Conservation (phyloP, 1,140 invertebrate species). For the Calosoma granatense region DNA sequence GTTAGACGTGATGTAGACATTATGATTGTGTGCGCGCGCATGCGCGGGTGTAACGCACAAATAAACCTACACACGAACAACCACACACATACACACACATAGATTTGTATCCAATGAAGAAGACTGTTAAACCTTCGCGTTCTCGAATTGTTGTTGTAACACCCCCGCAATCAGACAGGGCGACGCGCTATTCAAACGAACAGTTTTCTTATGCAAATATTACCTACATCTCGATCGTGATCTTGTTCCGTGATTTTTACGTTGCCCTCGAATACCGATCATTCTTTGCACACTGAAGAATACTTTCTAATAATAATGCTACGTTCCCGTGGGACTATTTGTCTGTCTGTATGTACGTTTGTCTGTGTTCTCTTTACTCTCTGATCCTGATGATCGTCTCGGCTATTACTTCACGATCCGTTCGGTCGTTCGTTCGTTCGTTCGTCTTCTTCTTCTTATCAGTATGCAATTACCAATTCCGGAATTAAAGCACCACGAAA, state of each 20-base stretch:
- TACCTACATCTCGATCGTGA: not conserved
- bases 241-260: not conserved
- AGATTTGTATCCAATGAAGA: not conserved
- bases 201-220: not conserved
- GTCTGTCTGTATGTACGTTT: no score
- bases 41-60: not conserved
- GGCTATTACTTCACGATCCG: not conserved
- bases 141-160: not conserved
- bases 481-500: not conserved
- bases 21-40: not conserved
- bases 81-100: not conserved
- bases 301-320: slow-evolving; percentile 5
- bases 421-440: not conserved
- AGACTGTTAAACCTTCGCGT: not conserved
- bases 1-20: not conserved
- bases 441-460: not conserved
- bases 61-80: no score
- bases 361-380: no score
- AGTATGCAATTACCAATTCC: not conserved
- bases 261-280: no score
- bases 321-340: not conserved
- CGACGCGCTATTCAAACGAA: no score
- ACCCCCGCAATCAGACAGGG: no score
- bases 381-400: not conserved
- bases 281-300: no score